Percentiles rank a stretch among this genome's conserved stretches.
These are phyloP conservation scores for Misgurnus mizolepis DNA, from an alignment of 2,113 vertebrate species.

Conservation along the genomic window DNA sequence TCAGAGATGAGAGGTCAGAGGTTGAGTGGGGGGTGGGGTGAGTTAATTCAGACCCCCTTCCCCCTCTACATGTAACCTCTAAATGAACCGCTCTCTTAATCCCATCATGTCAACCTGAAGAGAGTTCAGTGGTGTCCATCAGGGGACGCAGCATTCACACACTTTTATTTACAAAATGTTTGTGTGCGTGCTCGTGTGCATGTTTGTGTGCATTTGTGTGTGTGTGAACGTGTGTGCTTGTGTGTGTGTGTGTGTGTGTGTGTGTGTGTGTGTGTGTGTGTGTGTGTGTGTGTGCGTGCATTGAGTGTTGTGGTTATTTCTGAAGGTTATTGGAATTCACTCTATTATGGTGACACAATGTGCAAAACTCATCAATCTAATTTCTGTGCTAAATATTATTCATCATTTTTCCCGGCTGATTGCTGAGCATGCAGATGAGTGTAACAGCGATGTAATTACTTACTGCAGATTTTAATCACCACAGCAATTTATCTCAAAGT, in stretches of 20 bases:
- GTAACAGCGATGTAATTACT: slow-evolving; percentile 41
- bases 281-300: slow-evolving; percentile 25
- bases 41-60: background rate
- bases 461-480: slow-evolving; percentile 18
- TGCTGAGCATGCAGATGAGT: slow-evolving; percentile 39
- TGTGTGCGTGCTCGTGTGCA: background rate
- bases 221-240: background rate
- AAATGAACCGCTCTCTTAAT: slow-evolving; percentile 44
- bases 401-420: slow-evolving; percentile 38
- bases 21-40: slow-evolving; percentile 6
- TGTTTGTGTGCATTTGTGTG: background rate
- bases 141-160: background rate
- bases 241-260: background rate
- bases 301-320: slow-evolving; percentile 45
- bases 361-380: slow-evolving; percentile 52
- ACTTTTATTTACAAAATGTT: background rate
- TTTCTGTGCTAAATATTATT: slow-evolving; percentile 50
- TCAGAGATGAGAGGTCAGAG: slow-evolving; percentile 35
- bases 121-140: slow-evolving; percentile 23
- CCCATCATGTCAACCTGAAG: slow-evolving; percentile 44
- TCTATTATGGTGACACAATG: slow-evolving; percentile 52
- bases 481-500: slow-evolving; percentile 12
- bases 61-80: slow-evolving; percentile 23
- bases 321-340: slow-evolving; percentile 52
- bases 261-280: background rate